These are phyloP conservation scores for Cydia strobilella DNA, from an alignment of 1,140 invertebrate species.

Conservation along the genomic window DNA sequence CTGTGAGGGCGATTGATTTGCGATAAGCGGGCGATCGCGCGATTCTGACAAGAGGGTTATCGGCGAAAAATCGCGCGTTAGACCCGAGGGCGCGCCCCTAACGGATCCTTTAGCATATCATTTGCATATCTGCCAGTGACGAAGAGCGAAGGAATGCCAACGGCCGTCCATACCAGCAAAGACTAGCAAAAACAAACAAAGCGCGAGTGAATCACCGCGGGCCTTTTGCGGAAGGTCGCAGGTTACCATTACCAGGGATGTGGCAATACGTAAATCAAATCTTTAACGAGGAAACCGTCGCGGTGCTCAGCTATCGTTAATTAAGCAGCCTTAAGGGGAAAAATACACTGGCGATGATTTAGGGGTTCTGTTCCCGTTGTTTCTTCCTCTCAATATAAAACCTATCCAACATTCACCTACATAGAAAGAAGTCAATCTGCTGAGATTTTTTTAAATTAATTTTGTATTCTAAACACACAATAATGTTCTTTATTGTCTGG, in stretches of 20 bases:
- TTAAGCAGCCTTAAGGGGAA: slow-evolving; percentile 56
- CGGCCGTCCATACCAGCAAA: slow-evolving; percentile 26
- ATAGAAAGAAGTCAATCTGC: too few relatives aligned
- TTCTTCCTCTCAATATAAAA: too few relatives aligned
- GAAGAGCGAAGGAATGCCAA: slow-evolving; percentile 55
- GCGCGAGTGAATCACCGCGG: slow-evolving; percentile 58
- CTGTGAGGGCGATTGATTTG: slow-evolving; percentile 1
- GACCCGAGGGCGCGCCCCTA: slow-evolving; percentile 50
- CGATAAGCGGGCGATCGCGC: slow-evolving; percentile 32
- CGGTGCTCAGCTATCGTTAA: slow-evolving; percentile 53
- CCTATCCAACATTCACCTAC: too few relatives aligned
- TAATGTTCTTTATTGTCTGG: too few relatives aligned
- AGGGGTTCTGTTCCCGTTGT: not conserved
- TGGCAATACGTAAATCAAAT: slow-evolving; percentile 59
- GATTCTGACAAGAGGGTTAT: slow-evolving; percentile 35
- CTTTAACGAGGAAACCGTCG: slow-evolving; percentile 54
- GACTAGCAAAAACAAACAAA: slow-evolving; percentile 46
- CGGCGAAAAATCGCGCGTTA: slow-evolving; percentile 45
- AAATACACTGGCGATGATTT: not conserved
- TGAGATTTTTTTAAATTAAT: too few relatives aligned
- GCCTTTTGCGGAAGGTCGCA: slow-evolving; percentile 63
- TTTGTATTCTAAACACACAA: too few relatives aligned
- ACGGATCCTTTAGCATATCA: slow-evolving; percentile 62
- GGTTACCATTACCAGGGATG: slow-evolving; percentile 57
- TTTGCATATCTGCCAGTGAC: slow-evolving; percentile 64